Evolutionary conservation across 2,113 vertebrate species (phyloP).

Genomic region (Psophia crepitans): DNA sequence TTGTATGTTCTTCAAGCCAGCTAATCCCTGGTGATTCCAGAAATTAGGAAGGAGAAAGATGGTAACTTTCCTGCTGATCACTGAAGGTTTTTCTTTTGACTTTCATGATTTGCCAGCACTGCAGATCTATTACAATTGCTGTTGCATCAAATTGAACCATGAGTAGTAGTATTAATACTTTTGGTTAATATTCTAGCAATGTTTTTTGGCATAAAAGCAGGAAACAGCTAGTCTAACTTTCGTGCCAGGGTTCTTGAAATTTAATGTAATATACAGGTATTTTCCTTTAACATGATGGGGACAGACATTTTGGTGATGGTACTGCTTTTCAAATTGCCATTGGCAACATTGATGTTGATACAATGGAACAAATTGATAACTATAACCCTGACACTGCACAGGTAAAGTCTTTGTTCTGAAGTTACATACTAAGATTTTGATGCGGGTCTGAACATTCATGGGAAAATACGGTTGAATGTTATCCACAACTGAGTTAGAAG

Average conservation of each 20-base stretch:
- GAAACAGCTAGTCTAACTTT: neutral
- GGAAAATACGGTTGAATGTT: neutral
- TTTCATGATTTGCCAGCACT: neutral
- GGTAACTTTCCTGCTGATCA: neutral
- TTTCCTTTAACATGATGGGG: conserved; percentile 75
- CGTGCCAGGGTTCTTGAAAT: neutral
- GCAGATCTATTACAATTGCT: neutral
- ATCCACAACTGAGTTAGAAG: neutral
- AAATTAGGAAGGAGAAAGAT: neutral
- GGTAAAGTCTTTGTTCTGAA: conserved; percentile 34
- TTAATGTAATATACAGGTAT: neutral
- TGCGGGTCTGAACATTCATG: neutral
- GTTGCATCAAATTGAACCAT: neutral
- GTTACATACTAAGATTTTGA: neutral
- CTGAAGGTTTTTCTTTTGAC: neutral
- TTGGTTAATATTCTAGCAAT: neutral
- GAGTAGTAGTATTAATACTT: neutral
- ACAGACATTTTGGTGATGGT: conserved; percentile 84
- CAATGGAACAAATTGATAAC: conserved; percentile 84
- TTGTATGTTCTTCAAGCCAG: neutral
- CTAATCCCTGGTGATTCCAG: neutral
- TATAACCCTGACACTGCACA: conserved; percentile 80
- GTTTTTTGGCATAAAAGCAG: neutral
- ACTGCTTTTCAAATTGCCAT: conserved; percentile 89
- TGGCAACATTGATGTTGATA: conserved; percentile 90